Conservation (phyloP, 1,140 invertebrate species). For the Pogonognathellus flavescens region DNA sequence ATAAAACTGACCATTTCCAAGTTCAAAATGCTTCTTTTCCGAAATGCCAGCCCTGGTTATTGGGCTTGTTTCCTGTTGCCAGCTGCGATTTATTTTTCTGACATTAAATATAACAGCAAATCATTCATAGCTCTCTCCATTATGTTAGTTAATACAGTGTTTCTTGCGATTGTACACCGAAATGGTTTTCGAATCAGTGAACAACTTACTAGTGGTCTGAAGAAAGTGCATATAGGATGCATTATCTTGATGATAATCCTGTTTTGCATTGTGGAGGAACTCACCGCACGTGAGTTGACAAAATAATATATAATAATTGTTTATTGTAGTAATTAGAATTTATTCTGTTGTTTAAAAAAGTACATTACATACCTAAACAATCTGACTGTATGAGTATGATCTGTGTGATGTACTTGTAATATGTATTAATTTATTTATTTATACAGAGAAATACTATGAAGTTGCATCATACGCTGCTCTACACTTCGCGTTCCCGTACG, state of each 20-base stretch:
- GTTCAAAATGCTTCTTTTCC: constrained; percentile 25
- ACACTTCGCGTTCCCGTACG: constrained; percentile 52
- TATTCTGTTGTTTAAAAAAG: background rate
- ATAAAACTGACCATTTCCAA: background rate
- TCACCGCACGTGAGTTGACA: background rate
- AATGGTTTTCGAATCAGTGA: background rate
- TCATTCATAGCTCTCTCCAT: background rate
- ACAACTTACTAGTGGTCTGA: background rate
- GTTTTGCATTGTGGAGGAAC: background rate
- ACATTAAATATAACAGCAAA: constrained; percentile 11
- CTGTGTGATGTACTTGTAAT: too few relatives aligned
- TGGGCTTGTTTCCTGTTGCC: constrained; percentile 57
- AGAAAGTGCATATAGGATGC: background rate
- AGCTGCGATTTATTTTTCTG: constrained; percentile 53
- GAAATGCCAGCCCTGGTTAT: constrained; percentile 60
- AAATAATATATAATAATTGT: background rate
- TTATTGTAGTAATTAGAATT: background rate
- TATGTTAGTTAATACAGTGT: constrained; percentile 40
- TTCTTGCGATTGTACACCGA: constrained; percentile 29
- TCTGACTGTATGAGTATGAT: background rate
- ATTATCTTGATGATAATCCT: background rate
- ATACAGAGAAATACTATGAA: constrained; percentile 38
- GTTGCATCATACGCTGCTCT: constrained; percentile 20
- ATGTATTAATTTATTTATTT: constrained; percentile 21
- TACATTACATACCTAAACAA: too few relatives aligned